Evolutionary conservation across 2,797 vertebrate species (phyloP).

Genomic region (Momotus momota): DNA sequence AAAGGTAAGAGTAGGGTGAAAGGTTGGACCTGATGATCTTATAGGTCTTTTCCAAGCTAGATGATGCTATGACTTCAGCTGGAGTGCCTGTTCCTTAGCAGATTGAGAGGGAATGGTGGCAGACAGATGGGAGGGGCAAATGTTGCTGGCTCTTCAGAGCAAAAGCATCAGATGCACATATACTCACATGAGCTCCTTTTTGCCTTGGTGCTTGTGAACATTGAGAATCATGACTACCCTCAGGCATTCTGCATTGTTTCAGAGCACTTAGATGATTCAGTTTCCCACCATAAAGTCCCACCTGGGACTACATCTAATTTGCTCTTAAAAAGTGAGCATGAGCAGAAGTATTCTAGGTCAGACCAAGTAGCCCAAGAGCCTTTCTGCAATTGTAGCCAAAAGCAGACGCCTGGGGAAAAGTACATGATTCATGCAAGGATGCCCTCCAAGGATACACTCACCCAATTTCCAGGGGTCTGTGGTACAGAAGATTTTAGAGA

Average conservation of each 20-base stretch:
- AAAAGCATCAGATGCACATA: background rate
- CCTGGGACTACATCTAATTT: background rate
- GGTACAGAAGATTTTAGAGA: background rate
- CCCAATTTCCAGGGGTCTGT: background rate
- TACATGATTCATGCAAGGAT: background rate
- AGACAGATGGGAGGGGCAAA: accelerated
- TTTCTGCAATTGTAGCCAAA: background rate
- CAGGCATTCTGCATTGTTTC: background rate
- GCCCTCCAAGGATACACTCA: background rate
- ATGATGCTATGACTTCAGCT: background rate
- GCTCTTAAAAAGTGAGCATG: background rate
- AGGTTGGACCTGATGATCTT: too few relatives aligned
- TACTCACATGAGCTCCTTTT: background rate
- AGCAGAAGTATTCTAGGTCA: background rate
- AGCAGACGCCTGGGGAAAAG: background rate
- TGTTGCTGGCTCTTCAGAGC: background rate
- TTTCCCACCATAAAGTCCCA: background rate
- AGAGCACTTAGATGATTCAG: background rate
- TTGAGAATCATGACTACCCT: background rate
- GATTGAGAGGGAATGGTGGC: background rate
- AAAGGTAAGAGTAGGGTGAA: too few relatives aligned
- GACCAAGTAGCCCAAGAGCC: background rate
- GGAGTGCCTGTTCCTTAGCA: background rate
- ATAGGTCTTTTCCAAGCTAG: too few relatives aligned
- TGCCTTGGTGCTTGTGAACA: background rate